Base-by-base conservation (phyloP, 2,888 invertebrate species). In the Drosophila glabriapex region DNA sequence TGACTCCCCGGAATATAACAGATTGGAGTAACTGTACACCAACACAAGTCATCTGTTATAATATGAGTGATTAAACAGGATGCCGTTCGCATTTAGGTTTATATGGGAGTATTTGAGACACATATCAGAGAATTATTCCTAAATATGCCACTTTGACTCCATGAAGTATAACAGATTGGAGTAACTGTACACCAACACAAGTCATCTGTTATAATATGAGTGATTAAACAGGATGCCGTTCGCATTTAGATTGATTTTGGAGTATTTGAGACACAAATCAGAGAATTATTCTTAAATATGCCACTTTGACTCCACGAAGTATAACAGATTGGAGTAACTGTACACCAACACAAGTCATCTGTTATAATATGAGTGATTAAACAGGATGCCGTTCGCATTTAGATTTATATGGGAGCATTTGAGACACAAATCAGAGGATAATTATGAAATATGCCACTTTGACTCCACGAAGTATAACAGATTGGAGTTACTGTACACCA, bases 311-410 rank as follows among this genome's bases (percentile, higher is more conserved):
- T 59, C 56, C 49, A 41, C 28, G 1, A 35, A 22, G 4, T 28
- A 55, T 25, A 52, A 53, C 41, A 53, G 41, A 41, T 31, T 39
- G 2, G 12, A 7, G 6, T 2, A 12, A 25, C 6, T 54, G 65
- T 76, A 50, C 66, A 60, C 76, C 53, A 71, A 75, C 66, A 68
- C 60, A 68, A 81, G 72, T 81, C 76, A 71, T 74, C 80, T 83
- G 68, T 58, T 53, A 28, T 75, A 72, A 59, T 61, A 72, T 72
- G n/a, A 43, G 0, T 0, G 19, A 64, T 56, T 72, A 68, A 50
- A 53, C 64, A 64, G 64, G 64, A 64, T 64, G 64, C 64, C 64
- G 64, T 64, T 64, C 58, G 64, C 37, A 46, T 49, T 14, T 10
- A 0, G 0, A 2, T 64, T 50, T 0, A 5, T 64, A 4, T 64